These are phyloP conservation scores for Microctenopoma steveboyesi DNA, from an alignment of 2,797 vertebrate genomes.

Conservation along the genomic window DNA sequence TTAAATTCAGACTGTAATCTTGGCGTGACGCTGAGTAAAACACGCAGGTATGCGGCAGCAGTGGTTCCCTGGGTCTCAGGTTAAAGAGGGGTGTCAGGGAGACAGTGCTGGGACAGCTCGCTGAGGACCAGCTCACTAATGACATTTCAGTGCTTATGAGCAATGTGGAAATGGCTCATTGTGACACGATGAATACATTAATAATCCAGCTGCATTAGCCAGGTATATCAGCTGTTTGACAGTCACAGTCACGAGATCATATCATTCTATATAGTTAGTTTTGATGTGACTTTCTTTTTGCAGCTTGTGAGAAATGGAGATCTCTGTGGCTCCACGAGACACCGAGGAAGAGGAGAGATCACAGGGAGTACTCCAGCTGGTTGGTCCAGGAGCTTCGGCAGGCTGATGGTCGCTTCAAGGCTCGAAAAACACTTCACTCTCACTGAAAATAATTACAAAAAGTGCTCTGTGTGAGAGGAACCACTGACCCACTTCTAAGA, in stretches of 20 bases:
- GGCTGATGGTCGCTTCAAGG: no score
- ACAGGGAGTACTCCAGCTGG: no score
- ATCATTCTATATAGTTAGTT: no score
- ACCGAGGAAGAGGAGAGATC: no score
- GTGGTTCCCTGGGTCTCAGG: constrained; percentile 6
- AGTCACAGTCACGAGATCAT: no score
- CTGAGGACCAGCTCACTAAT: constrained; percentile 5
- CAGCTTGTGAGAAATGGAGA: no score
- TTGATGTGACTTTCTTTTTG: no score
- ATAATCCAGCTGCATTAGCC: not conserved
- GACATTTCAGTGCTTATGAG: not conserved
- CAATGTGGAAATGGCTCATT: constrained; percentile 2
- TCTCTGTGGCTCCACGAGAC: no score
- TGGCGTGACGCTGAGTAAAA: constrained; percentile 36
- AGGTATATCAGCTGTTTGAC: not conserved
- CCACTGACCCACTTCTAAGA: not conserved
- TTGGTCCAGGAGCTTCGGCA: no score
- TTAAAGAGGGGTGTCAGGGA: constrained; percentile 24
- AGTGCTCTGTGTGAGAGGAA: no score
- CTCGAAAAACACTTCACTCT: no score
- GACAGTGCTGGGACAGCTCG: not conserved
- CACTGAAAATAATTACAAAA: no score
- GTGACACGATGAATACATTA: constrained; percentile 12
- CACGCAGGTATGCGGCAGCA: constrained; percentile 15
- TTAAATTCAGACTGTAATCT: constrained; percentile 44